phyloP scores from a whole-genome alignment of 2,113 vertebrate genomes.

The Eulemur rufifrons region DNA sequence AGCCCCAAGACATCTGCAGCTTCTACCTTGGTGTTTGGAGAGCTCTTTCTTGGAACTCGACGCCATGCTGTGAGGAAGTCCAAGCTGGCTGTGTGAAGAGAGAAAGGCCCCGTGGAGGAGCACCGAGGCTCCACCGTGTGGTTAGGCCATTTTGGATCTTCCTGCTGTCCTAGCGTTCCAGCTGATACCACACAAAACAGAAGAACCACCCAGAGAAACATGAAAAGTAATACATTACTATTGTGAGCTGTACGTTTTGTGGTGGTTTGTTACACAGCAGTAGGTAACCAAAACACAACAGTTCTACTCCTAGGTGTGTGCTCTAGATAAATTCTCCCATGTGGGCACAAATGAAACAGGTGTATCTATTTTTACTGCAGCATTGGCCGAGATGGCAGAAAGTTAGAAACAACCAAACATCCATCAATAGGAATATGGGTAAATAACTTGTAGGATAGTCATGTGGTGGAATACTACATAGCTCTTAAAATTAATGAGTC shows the following conservation, averaged over 20 bases:
- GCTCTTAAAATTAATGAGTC: background rate
- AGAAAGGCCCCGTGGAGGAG: background rate
- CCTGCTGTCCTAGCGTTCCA: no score
- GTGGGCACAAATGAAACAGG: background rate
- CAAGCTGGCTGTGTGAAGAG: fast-evolving
- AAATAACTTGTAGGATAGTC: background rate
- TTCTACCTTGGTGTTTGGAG: background rate
- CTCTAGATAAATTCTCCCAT: background rate
- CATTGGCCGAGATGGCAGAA: background rate
- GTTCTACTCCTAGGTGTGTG: background rate
- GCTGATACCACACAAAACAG: background rate
- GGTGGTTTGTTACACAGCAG: background rate
- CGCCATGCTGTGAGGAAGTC: background rate
- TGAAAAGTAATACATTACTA: background rate
- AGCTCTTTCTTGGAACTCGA: background rate
- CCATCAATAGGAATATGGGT: background rate
- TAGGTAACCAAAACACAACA: background rate
- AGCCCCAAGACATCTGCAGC: background rate
- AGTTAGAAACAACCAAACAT: background rate
- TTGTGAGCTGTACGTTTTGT: background rate
- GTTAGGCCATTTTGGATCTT: background rate
- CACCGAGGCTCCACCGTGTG: background rate
- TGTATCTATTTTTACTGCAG: background rate
- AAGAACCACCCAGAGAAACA: background rate
- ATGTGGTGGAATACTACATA: background rate